Evolutionary conservation across 2,888 invertebrate species (phyloP).

Genomic region (Oxyteleia sp.): DNA sequence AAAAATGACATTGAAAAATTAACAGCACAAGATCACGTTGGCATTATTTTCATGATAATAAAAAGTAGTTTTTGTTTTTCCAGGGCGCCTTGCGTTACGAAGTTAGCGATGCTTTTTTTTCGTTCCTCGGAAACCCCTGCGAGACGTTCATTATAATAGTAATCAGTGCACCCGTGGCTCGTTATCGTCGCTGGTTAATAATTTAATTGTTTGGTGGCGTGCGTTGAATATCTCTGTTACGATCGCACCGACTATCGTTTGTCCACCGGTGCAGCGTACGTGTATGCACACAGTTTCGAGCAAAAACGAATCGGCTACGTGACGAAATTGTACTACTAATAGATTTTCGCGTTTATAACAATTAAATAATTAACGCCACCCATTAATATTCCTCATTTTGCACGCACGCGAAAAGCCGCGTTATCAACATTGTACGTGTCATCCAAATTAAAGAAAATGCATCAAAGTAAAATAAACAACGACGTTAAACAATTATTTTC

Average conservation of each 20-base stretch:
- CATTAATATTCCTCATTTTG: not conserved
- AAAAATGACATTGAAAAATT: conserved; percentile 3
- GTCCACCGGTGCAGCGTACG: conserved; percentile 41
- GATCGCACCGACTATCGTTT: conserved; percentile 78
- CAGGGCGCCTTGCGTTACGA: conserved; percentile 21
- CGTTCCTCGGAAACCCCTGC: conserved; percentile 41
- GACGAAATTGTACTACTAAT: conserved; percentile 55
- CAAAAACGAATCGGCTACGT: conserved; percentile 39
- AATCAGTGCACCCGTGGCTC: conserved; percentile 83
- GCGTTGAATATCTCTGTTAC: conserved; percentile 84
- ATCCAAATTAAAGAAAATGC: too few species aligned
- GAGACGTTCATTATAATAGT: conserved; percentile 82
- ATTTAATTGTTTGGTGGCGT: conserved; percentile 87
- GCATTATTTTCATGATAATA: conserved; percentile 34
- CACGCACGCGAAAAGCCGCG: not conserved
- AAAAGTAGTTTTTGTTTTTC: conserved; percentile 30
- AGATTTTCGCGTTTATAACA: conserved; percentile 53
- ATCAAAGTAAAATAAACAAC: too few species aligned
- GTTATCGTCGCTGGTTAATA: conserved; percentile 87
- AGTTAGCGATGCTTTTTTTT: conserved; percentile 50
- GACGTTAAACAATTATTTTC: too few species aligned
- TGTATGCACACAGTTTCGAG: conserved; percentile 23
- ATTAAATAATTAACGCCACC: conserved; percentile 32
- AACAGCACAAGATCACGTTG: conserved; percentile 9
- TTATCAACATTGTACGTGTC: not conserved